phyloP scores from a whole-genome alignment of 2,888 invertebrate species.

The Hirudinaria manillensis region DNA sequence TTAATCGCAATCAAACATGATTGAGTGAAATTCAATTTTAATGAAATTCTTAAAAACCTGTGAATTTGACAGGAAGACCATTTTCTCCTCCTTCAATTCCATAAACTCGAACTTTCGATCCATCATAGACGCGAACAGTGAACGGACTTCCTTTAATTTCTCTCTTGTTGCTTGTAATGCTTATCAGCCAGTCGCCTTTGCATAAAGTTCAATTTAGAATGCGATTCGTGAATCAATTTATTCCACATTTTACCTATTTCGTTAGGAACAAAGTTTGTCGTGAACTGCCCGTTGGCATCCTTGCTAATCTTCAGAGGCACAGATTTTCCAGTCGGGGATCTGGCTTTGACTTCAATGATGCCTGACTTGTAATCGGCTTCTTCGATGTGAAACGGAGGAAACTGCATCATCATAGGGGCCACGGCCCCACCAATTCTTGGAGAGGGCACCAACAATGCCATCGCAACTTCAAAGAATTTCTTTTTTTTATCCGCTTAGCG shows the following conservation, averaged over 20 bases:
- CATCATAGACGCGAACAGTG: slow-evolving; percentile 89
- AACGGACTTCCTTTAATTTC: slow-evolving; percentile 94
- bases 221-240: background rate
- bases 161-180: slow-evolving; percentile 87
- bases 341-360: slow-evolving; percentile 81
- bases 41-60: slow-evolving; percentile 43
- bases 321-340: slow-evolving; percentile 80
- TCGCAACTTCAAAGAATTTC: background rate
- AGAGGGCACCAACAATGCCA: background rate
- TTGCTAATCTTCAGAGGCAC: slow-evolving; percentile 66
- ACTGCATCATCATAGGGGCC: slow-evolving; percentile 31
- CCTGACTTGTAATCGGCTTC: slow-evolving; percentile 60
- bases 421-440: background rate
- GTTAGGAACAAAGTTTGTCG: slow-evolving; percentile 91
- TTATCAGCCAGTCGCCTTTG: slow-evolving; percentile 80
- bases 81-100: slow-evolving; percentile 60
- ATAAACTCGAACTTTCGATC: slow-evolving; percentile 71
- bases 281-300: slow-evolving; percentile 60
- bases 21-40: too few species aligned
- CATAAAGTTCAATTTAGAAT: slow-evolving; percentile 20
- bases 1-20: too few species aligned
- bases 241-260: slow-evolving; percentile 68
- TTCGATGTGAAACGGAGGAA: slow-evolving; percentile 59
- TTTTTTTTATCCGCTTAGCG: too few species aligned
- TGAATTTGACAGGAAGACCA: slow-evolving; percentile 58